Evolutionary conservation across 30 jellyfish, hydroid and myxozoan species (phyloP).

Genomic region (Phacellophora camtschatica): DNA sequence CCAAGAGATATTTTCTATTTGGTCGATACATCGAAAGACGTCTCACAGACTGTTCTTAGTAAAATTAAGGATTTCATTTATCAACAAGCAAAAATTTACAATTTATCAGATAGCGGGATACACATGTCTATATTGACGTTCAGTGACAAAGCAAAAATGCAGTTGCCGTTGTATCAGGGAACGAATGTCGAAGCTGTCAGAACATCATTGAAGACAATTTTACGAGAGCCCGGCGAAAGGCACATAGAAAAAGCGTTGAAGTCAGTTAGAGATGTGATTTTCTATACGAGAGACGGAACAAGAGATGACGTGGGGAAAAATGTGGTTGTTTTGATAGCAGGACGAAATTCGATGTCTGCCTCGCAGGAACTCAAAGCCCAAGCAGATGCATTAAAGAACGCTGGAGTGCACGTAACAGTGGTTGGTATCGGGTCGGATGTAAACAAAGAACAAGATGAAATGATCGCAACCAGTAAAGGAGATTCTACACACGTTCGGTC

Average conservation of each 20-base stretch:
- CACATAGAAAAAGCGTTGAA: conserved; percentile 33
- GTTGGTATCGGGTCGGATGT: neutral
- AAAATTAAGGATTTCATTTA: neutral
- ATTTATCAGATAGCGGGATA: neutral
- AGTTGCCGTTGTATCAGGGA: neutral
- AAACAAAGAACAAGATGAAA: neutral
- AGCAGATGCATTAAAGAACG: neutral
- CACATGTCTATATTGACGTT: neutral
- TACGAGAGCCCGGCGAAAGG: conserved; percentile 35
- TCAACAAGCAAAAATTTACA: neutral
- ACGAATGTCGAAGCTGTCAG: neutral
- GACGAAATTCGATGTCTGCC: neutral
- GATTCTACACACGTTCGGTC: neutral
- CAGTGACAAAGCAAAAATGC: neutral
- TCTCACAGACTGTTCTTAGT: neutral
- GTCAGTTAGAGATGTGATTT: neutral
- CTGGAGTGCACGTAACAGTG: neutral
- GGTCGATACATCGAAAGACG: conserved; percentile 4
- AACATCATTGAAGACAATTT: neutral
- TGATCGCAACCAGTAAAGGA: neutral
- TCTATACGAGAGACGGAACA: neutral
- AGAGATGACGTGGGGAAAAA: neutral
- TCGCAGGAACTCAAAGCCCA: neutral
- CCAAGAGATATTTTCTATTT: neutral
- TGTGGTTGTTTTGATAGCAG: neutral